These are phyloP conservation scores for Balaenoptera acutorostrata DNA, from an alignment of 2,113 vertebrate species.

Conservation along the genomic window DNA sequence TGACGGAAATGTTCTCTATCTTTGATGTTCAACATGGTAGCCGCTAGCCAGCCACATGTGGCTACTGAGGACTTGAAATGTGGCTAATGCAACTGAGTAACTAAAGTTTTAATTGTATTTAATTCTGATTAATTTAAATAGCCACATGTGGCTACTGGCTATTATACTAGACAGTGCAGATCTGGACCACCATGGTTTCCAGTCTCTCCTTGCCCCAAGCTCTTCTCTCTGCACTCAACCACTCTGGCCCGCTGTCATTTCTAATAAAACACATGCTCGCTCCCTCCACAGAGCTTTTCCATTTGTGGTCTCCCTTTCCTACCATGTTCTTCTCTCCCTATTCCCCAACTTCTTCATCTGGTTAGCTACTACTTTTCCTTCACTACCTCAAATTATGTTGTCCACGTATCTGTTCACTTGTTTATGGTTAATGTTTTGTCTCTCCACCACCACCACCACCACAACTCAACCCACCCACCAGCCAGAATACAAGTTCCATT, in stretches of 20 bases:
- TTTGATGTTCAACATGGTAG: neutral
- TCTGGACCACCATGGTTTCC: neutral
- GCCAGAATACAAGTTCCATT: neutral
- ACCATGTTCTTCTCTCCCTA: neutral
- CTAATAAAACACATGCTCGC: neutral
- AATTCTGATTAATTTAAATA: neutral
- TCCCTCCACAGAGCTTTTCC: neutral
- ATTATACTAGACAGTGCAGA: no score
- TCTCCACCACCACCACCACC: neutral
- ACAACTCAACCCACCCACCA: neutral
- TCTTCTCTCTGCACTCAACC: neutral
- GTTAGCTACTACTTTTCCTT: neutral
- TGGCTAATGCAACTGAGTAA: neutral
- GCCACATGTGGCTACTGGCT: neutral
- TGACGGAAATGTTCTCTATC: neutral
- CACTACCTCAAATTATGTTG: neutral
- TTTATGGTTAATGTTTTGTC: neutral
- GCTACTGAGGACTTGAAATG: neutral
- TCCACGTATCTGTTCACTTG: neutral
- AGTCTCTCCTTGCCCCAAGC: no score
- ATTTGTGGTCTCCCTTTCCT: neutral
- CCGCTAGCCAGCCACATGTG: neutral
- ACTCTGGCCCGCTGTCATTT: neutral
- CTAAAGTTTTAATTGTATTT: neutral
- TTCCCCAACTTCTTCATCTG: neutral